Evolutionary conservation across 2,888 invertebrate species (phyloP).

Genomic region (Caenorhabditis japonica): DNA sequence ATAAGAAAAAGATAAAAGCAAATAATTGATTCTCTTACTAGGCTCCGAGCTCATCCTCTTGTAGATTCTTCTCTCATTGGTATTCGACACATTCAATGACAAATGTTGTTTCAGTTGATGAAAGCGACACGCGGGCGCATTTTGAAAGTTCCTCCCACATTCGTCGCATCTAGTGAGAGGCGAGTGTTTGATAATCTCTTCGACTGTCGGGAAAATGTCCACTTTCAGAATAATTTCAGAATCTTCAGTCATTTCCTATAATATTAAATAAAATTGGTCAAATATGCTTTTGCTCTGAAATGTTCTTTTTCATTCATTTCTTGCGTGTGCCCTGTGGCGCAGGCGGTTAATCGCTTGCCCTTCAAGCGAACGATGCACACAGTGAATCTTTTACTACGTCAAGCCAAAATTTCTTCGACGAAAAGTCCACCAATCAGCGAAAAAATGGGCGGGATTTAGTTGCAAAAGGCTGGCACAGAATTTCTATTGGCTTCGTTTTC

Average conservation of each 20-base stretch:
- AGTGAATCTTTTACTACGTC: no score
- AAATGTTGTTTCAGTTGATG: conserved; percentile 45
- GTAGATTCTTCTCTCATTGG: conserved; percentile 27
- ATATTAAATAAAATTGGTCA: neutral
- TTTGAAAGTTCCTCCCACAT: conserved; percentile 27
- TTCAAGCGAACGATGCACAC: no score
- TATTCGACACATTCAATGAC: neutral
- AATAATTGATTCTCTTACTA: conserved; percentile 3
- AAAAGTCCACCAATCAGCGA: no score
- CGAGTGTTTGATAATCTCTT: conserved; percentile 17
- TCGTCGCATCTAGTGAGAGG: conserved; percentile 7
- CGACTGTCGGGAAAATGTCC: conserved; percentile 28
- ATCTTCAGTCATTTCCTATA: neutral
- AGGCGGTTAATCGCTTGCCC: no score
- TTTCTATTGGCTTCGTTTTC: no score
- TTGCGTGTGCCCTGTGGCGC: no score
- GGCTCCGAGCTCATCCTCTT: neutral
- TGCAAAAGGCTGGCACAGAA: no score
- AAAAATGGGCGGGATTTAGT: no score
- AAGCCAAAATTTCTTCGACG: no score
- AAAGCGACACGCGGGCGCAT: conserved; percentile 48
- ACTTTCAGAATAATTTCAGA: neutral
- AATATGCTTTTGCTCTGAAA: no score
- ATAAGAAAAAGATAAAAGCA: no score
- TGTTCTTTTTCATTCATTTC: no score